Evolutionary conservation across 2,113 vertebrate genomes (phyloP).

Genomic region (Nibea coibor): DNA sequence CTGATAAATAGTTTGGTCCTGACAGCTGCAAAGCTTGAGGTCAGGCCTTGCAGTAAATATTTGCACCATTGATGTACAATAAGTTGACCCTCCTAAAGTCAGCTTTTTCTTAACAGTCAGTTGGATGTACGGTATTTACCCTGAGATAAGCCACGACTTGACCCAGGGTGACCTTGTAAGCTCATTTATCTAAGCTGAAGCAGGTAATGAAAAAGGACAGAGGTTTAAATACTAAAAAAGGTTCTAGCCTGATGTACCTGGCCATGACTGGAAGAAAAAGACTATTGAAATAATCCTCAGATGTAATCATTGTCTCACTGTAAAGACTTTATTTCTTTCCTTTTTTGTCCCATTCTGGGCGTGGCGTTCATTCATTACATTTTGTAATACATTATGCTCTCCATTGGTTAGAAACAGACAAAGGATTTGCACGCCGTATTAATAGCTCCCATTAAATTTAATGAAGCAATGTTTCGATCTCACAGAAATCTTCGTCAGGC

Average conservation of each 20-base stretch:
- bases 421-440: conserved; percentile 66
- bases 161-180: conserved; percentile 49
- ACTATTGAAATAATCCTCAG: conserved; percentile 58
- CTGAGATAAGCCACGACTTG: conserved; percentile 26
- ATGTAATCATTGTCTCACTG: conserved; percentile 60
- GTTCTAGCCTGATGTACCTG: conserved; percentile 36
- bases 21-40: neutral
- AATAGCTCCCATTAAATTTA: conserved; percentile 71
- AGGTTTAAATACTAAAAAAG: conserved; percentile 53
- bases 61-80: neutral
- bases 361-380: conserved; percentile 61
- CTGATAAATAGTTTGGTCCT: neutral
- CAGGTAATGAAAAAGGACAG: conserved; percentile 56
- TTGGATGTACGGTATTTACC: conserved; percentile 25
- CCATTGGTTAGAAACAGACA: conserved; percentile 61
- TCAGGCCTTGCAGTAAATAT: neutral
- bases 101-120: conserved; percentile 10
- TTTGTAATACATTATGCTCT: conserved; percentile 61
- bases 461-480: conserved; percentile 67
- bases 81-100: neutral
- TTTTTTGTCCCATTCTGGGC: conserved; percentile 50
- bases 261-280: conserved; percentile 42
- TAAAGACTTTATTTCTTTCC: conserved; percentile 49
- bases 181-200: conserved; percentile 60
- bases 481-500: conserved; percentile 48